These are phyloP conservation scores for Brachypalpus laphriformis DNA, from an alignment of 2,888 invertebrate species.

Conservation along the genomic window DNA sequence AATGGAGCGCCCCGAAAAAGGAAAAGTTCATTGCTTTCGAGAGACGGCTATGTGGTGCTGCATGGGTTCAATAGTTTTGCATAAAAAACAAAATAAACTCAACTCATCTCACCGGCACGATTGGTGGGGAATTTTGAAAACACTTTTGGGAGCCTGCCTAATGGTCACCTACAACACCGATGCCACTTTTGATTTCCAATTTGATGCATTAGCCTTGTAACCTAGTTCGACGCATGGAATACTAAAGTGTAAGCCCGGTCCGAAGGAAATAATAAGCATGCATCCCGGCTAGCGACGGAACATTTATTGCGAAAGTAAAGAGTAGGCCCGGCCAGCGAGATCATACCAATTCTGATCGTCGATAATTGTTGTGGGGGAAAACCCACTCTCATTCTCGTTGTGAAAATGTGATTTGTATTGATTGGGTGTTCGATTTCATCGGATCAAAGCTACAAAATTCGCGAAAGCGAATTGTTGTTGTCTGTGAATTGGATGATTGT, in stretches of 20 bases:
- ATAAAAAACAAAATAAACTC: constrained; percentile 36
- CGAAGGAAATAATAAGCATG: constrained; percentile 25
- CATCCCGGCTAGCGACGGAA: not conserved
- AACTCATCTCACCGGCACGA: constrained; percentile 20
- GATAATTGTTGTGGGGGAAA: constrained; percentile 28
- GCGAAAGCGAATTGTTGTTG: constrained; percentile 26
- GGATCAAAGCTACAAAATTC: not conserved
- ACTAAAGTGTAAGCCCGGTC: not conserved
- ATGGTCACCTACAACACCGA: constrained; percentile 15
- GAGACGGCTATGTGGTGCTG: constrained; percentile 30
- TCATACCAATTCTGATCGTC: constrained; percentile 22
- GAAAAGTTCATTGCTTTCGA: constrained; percentile 67
- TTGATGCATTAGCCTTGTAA: constrained; percentile 52
- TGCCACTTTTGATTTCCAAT: constrained; percentile 69
- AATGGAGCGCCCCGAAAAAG: constrained; percentile 49
- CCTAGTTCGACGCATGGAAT: constrained; percentile 45
- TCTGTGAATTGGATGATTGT: constrained; percentile 16
- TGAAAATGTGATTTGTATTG: constrained; percentile 24
- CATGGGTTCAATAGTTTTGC: constrained; percentile 49
- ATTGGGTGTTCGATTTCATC: constrained; percentile 21
- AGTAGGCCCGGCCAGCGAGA: constrained; percentile 3
- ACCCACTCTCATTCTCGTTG: constrained; percentile 7
- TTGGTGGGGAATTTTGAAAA: constrained; percentile 42
- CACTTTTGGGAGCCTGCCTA: constrained; percentile 4
- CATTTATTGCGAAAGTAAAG: constrained; percentile 35